Evolutionary conservation across 2,888 invertebrate genomes (phyloP).

Genomic region (Epinotia nisella): DNA sequence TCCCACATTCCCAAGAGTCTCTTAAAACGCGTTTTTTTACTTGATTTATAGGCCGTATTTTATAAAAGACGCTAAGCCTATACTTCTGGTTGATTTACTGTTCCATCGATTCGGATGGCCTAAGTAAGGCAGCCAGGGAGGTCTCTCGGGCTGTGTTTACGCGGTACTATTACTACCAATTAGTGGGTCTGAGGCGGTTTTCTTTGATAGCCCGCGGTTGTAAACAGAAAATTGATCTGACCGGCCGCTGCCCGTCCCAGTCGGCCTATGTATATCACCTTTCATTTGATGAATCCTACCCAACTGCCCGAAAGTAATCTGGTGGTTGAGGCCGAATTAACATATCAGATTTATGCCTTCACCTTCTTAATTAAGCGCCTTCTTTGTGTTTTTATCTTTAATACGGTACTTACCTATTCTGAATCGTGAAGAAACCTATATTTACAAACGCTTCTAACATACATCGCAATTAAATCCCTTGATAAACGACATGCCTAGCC

Average conservation of each 20-base stretch:
- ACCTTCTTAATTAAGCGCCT: conserved; percentile 25
- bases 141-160: conserved; percentile 56
- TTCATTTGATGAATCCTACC: conserved; percentile 57
- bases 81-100: conserved; percentile 44
- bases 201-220: conserved; percentile 76
- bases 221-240: conserved; percentile 80
- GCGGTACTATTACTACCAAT: conserved; percentile 76
- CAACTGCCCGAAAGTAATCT: conserved; percentile 44
- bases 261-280: conserved; percentile 50
- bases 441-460: not conserved
- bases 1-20: conserved; percentile 35
- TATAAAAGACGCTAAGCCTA: conserved; percentile 37
- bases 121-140: conserved; percentile 40
- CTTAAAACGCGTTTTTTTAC: conserved; percentile 30
- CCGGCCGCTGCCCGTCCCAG: conserved; percentile 62
- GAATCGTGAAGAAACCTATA: not conserved
- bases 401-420: not conserved
- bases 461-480: conserved; percentile 22
- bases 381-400: not conserved
- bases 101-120: conserved; percentile 31
- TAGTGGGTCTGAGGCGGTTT: conserved; percentile 69
- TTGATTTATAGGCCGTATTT: conserved; percentile 40
- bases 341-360: conserved; percentile 36
- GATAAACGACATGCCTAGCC: conserved; percentile 4
- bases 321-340: conserved; percentile 36